Conservation (phyloP, 2,797 vertebrate genomes). For the Todus mexicanus region DNA sequence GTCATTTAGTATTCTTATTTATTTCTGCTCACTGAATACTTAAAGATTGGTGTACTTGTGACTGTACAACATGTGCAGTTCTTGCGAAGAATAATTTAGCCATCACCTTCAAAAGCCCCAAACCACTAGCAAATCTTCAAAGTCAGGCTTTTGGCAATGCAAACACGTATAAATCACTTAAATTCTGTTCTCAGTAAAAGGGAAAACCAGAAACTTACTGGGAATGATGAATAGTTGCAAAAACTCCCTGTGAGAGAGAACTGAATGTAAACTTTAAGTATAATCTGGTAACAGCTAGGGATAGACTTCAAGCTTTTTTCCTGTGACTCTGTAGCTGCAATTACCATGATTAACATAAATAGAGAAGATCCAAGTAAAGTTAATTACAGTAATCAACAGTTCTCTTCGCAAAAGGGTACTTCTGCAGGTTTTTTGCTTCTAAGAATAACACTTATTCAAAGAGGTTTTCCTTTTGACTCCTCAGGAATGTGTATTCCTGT, state of each 20-base stretch:
- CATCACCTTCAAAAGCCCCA: background rate
- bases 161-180: background rate
- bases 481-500: background rate
- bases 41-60: background rate
- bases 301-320: background rate
- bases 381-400: constrained; percentile 49
- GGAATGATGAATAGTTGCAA: background rate
- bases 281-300: background rate
- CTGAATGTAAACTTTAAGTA: background rate
- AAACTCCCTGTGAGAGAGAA: background rate
- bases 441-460: background rate
- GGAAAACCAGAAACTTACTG: background rate
- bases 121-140: constrained; percentile 4
- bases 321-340: background rate
- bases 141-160: constrained; percentile 22
- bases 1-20: constrained; percentile 10
- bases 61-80: background rate
- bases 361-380: constrained; percentile 21
- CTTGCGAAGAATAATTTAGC: constrained; percentile 22
- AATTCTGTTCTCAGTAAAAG: background rate
- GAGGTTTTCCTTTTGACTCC: constrained; percentile 1
- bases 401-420: background rate
- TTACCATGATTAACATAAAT: constrained; percentile 34
- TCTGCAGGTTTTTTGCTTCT: background rate
- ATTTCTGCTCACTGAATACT: constrained; percentile 18